A percentile compares a stretch with the other conserved stretches of the same genome.
Conservation (phyloP, 1,140 invertebrate genomes). For the Pinna nobilis region DNA sequence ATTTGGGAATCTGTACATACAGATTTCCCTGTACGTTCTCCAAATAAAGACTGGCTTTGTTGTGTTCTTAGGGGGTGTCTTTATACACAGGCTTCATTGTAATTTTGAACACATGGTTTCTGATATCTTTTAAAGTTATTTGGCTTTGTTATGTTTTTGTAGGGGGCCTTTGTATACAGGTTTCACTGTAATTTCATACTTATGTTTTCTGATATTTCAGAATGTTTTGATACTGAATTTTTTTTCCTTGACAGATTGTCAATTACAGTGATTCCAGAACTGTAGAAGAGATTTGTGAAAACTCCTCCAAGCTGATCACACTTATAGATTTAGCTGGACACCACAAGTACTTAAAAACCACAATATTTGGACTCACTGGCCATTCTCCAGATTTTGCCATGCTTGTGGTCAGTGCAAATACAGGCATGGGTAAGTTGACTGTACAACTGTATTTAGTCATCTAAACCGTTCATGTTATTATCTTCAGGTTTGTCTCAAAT, state of each 20-base stretch:
- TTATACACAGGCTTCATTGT: too few species aligned
- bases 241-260: slow-evolving; percentile 76
- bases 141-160: background rate
- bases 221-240: background rate
- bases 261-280: slow-evolving; percentile 94
- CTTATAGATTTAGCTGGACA: slow-evolving; percentile 98
- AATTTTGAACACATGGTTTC: too few species aligned
- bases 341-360: slow-evolving; percentile 96
- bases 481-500: too few species aligned
- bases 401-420: slow-evolving; percentile 85
- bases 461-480: too few species aligned
- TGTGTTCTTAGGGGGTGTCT: too few species aligned
- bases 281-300: slow-evolving; percentile 90
- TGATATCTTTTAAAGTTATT: too few species aligned
- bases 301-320: slow-evolving; percentile 81
- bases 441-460: too few species aligned
- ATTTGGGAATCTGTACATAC: too few species aligned
- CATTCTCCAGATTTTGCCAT: slow-evolving; percentile 97
- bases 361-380: slow-evolving; percentile 93
- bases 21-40: too few species aligned
- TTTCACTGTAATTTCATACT: background rate
- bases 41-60: too few species aligned
- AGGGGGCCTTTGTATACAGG: too few species aligned
- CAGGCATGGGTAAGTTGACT: slow-evolving; percentile 72
- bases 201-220: background rate